phyloP scores from a whole-genome alignment of 2,113 vertebrate species.

The Malurus alboscapulatus region DNA sequence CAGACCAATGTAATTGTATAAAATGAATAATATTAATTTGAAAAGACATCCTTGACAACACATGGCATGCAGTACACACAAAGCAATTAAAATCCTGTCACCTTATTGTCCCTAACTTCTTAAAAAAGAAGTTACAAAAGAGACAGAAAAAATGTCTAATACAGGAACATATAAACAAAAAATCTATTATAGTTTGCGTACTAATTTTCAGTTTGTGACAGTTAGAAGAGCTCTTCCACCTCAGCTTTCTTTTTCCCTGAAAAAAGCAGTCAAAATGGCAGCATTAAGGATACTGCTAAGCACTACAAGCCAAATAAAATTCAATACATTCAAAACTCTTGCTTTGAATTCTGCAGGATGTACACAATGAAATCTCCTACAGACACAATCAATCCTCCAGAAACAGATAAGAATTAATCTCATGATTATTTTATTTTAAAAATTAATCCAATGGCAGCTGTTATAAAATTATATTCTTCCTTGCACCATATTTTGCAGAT shows the following conservation, averaged over 20 bases:
- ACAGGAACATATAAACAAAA: neutral
- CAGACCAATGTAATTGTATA: neutral
- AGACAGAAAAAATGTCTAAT: neutral
- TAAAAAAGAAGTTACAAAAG: neutral
- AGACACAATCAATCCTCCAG: neutral
- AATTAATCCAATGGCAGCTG: neutral
- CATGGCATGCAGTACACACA: fast-evolving
- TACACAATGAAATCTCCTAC: neutral
- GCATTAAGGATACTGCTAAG: neutral
- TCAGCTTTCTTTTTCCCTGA: neutral
- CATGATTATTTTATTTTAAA: neutral
- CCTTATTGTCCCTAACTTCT: neutral
- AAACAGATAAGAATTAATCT: neutral
- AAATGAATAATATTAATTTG: neutral
- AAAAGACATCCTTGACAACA: neutral
- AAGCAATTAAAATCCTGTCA: neutral
- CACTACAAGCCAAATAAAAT: neutral
- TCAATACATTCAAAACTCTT: neutral
- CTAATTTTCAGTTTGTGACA: neutral
- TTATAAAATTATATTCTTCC: neutral
- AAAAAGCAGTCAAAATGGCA: neutral
- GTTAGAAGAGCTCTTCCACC: neutral
- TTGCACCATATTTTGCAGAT: neutral
- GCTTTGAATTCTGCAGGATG: neutral
- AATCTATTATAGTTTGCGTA: neutral